Percentiles rank a stretch among this genome's conserved stretches.
These are phyloP conservation scores for Sarcophaga peregrina DNA, from an alignment of 1,140 invertebrate species.

Conservation along the genomic window DNA sequence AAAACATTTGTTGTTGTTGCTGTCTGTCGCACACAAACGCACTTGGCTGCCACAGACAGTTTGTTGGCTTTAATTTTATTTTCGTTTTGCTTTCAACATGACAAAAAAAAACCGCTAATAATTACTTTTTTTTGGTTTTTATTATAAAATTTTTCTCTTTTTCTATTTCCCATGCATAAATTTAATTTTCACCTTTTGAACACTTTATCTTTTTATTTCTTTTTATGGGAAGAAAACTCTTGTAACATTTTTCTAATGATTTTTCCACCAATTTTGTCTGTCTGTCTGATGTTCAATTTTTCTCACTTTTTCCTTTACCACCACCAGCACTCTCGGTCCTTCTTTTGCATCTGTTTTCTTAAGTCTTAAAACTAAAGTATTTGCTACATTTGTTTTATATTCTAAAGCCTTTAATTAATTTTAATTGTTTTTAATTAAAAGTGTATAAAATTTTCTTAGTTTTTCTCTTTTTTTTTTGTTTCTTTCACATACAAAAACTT, in stretches of 20 bases:
- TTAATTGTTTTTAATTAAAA: constrained; percentile 40
- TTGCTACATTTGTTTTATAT: background rate
- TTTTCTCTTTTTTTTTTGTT: background rate
- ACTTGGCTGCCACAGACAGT: background rate
- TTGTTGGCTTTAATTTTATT: background rate
- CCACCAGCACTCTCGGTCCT: background rate
- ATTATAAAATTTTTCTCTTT: background rate
- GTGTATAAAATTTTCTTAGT: background rate
- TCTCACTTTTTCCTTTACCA: background rate
- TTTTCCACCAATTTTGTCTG: constrained; percentile 22
- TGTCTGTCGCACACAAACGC: background rate
- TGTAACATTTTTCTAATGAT: constrained; percentile 30
- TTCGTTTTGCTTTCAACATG: background rate
- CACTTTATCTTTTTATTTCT: too few relatives aligned
- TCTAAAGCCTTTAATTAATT: constrained; percentile 24
- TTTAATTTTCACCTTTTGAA: too few relatives aligned
- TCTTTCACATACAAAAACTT: background rate
- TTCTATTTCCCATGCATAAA: background rate
- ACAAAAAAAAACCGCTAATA: background rate
- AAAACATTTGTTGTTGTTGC: background rate
- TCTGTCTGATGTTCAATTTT: background rate
- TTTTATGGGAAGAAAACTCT: background rate
- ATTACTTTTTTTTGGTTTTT: too few relatives aligned
- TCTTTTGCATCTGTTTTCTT: constrained; percentile 13
- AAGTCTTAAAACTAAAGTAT: background rate